Base-by-base conservation (phyloP, 2,113 vertebrate genomes). In the Neotragus moschatus region DNA sequence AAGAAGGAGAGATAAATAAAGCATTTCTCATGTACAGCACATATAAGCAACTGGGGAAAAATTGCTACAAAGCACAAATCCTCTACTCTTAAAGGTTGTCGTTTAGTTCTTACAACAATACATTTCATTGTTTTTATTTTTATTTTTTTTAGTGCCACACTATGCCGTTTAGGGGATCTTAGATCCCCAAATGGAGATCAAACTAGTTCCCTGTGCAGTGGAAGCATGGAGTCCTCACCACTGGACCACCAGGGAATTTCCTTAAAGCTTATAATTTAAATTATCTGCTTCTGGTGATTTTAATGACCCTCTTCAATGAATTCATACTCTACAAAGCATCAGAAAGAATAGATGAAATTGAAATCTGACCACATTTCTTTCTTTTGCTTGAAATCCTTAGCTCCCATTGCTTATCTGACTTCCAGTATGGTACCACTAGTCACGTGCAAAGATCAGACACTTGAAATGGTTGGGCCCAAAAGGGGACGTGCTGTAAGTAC, bases 401-500 rank as follows among this genome's bases (percentile, higher is more conserved):
- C 6, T 7, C 6, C 17, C 7, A 2, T 9, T 8, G 14, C 23
- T 8, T 15, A 21, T 16, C 8, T 11, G 9, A 2, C 16, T 3
- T 12, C 33, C 30, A 19, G 1, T 0, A 3, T 14, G 33, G 21
- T 2, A 10, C 30, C 17, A 1, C 12, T 3, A 53, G 16, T 3
- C 55, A 4, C 19, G 0, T 1, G 14, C 30, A 55, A 5, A 7
- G 7, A 26, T 0, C 0, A 6, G 45, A 51, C 43, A 30, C 10
- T 19, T 36, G 17, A 45, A 45, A 28, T 7, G 13, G 21, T 10
- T 16, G 5, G 21, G 60, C 2, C 51, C 45, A 28, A 39, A 79
- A 1, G 26, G 26, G 23, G 47, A 14, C 10, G 28, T 6, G 11
- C 39, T 36, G 7, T 77, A 6, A 77, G 16, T 28, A 13, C 39